These are phyloP conservation scores for Emydoidea blandingii DNA, from an alignment of 2,797 vertebrate genomes.

Conservation along the genomic window DNA sequence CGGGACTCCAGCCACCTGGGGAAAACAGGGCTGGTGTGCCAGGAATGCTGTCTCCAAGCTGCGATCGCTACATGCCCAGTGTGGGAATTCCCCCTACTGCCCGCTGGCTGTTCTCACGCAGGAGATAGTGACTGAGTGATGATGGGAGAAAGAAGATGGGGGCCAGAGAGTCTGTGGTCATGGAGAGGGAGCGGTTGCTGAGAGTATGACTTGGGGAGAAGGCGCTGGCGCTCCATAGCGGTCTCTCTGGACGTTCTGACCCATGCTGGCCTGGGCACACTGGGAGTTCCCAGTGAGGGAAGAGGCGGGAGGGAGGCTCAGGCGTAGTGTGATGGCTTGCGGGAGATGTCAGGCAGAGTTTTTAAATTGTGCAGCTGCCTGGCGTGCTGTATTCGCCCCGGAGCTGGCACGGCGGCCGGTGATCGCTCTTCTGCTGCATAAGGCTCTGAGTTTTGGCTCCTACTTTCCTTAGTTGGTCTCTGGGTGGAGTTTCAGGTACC, in stretches of 20 bases:
- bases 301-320: not conserved
- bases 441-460: not conserved
- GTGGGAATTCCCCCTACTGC: not conserved
- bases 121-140: not conserved
- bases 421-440: not conserved
- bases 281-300: not conserved
- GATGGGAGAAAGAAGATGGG: not conserved
- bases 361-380: too few relatives aligned
- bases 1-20: accelerated
- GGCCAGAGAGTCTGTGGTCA: not conserved
- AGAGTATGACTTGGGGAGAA: not conserved
- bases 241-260: not conserved
- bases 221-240: not conserved
- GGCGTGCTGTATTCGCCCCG: not conserved
- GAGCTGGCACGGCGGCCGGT: not conserved
- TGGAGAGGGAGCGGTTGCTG: not conserved
- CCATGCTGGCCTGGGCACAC: too few relatives aligned
- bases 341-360: not conserved
- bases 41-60: not conserved
- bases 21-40: accelerated
- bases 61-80: accelerated
- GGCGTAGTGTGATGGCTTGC: not conserved
- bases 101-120: not conserved
- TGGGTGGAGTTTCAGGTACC: not conserved
- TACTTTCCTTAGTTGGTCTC: not conserved